Base-by-base conservation (phyloP, 2,113 vertebrate species). In the Sceloporus tristichus region DNA sequence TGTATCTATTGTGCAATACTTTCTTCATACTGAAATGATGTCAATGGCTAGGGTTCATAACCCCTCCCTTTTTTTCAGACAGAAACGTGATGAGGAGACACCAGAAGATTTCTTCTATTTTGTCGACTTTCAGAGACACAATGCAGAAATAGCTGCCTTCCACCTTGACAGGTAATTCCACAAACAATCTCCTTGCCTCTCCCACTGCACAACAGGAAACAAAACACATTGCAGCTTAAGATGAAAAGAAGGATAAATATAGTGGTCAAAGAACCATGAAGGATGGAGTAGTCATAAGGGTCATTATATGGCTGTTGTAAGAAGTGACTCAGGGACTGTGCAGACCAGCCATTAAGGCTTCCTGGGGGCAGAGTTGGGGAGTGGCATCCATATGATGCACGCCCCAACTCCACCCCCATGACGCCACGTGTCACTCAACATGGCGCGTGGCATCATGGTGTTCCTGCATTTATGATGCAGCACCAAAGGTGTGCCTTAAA, bases 91-190 rank as follows among this genome's bases (percentile, higher is more conserved):
- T 0, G 97, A 99, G 8, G 98, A 98, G 96, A 99, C 99, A 0
- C 98, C 99, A 0, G 98, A 96, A 59, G 97, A 99, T 65, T 96
- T 98, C 40, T 99, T 99, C 96, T 99, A 99, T 90, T 99, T 99
- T 16, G 96, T 99, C 0, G 99, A 99, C 92, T 97, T 98, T 77
- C 98, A 99, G 96, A 96, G 99, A 91, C 99, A 99, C 96, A 99
- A 99, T 0, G 99, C 99, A 0, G 99, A 99, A 96, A 98, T 99
- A 0, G 99, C 99, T 0, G 98, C 98, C 40, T 99, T 99, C 93
- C 99, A 99, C 92, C 97, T 99, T 85, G 99, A 99, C 98, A 98
- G 98, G 99, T 99, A 93, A 53, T 9, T 78, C 62, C 70, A 87
- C 7, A 3, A 74, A 78, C n/a, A 38, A 25, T 59, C 27, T 73